These are phyloP conservation scores for Agrochola lychnidis DNA, from an alignment of 2,888 invertebrate species.

Conservation along the genomic window DNA sequence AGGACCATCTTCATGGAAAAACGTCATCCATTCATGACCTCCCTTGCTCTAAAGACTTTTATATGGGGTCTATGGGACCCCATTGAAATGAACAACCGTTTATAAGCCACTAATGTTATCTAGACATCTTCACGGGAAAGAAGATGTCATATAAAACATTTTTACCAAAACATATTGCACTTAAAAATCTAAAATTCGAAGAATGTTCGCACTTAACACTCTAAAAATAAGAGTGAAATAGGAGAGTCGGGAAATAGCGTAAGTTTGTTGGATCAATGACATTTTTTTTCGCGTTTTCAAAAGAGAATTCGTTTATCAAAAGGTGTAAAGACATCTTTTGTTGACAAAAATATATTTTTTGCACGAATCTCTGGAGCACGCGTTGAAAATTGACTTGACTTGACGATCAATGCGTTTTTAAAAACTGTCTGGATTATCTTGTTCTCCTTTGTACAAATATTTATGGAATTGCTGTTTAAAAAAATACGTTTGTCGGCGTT, in stretches of 20 bases:
- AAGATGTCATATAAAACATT: slow-evolving; percentile 81
- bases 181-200: not conserved
- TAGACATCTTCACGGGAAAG: slow-evolving; percentile 83
- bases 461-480: slow-evolving; percentile 55
- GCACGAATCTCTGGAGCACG: slow-evolving; percentile 82
- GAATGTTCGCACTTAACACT: slow-evolving; percentile 14
- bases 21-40: slow-evolving; percentile 84
- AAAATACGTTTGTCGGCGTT: slow-evolving; percentile 57
- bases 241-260: not conserved
- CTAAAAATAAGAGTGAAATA: slow-evolving; percentile 35
- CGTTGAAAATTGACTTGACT: slow-evolving; percentile 82
- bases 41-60: slow-evolving; percentile 73
- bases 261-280: slow-evolving; percentile 79
- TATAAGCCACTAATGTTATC: slow-evolving; percentile 90
- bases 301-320: slow-evolving; percentile 77
- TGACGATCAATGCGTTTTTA: slow-evolving; percentile 66
- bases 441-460: slow-evolving; percentile 69
- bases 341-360: slow-evolving; percentile 78
- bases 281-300: slow-evolving; percentile 79
- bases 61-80: slow-evolving; percentile 66
- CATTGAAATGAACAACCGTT: slow-evolving; percentile 85
- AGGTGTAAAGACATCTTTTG: slow-evolving; percentile 77
- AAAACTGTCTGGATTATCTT: slow-evolving; percentile 68
- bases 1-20: slow-evolving; percentile 87
- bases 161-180: slow-evolving; percentile 60